phyloP scores from a whole-genome alignment of 30 jellyfish, hydroid and myxozoan species.

The Aurelia aurita complex sp. Pacific region DNA sequence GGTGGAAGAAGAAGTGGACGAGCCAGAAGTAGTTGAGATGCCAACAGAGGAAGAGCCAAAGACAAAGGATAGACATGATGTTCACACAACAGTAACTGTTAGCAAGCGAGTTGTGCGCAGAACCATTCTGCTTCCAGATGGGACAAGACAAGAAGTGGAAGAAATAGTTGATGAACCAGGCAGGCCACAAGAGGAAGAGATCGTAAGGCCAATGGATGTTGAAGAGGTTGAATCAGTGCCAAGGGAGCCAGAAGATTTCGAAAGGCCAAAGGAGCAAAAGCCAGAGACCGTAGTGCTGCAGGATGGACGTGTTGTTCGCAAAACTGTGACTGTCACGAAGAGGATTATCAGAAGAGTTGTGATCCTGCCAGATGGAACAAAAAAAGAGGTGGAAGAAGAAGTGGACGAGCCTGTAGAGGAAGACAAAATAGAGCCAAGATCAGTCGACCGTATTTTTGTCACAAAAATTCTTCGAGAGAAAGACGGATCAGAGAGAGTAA shows the following conservation, averaged over 20 bases:
- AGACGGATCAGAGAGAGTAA: conserved; percentile 29
- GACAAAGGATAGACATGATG: conserved; percentile 38
- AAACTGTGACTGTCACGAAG: conserved; percentile 48
- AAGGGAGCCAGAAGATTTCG: neutral
- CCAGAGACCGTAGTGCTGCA: conserved; percentile 6
- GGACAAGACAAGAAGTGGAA: conserved; percentile 42
- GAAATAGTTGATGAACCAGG: conserved; percentile 44
- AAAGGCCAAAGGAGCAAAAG: conserved; percentile 4
- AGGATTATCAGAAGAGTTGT: conserved; percentile 56
- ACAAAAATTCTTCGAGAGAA: neutral
- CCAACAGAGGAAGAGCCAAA: conserved; percentile 23
- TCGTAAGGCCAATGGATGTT: conserved; percentile 2
- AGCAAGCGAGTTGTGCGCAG: conserved; percentile 37
- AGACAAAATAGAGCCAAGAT: neutral
- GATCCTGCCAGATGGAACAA: conserved; percentile 75
- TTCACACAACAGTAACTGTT: conserved; percentile 7
- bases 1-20: conserved; percentile 13
- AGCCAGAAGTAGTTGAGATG: neutral
- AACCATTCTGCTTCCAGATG: conserved; percentile 50
- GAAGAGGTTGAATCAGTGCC: neutral
- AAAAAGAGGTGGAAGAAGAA: conserved; percentile 75
- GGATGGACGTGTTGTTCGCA: conserved; percentile 47
- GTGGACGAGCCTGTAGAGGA: conserved; percentile 20
- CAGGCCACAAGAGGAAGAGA: conserved; percentile 9
- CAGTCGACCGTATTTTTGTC: neutral